Evolutionary conservation across 2,113 vertebrate species (phyloP), one percentile per base, ranked within the genome.

Genomic region (Pangasianodon hypophthalmus): DNA sequence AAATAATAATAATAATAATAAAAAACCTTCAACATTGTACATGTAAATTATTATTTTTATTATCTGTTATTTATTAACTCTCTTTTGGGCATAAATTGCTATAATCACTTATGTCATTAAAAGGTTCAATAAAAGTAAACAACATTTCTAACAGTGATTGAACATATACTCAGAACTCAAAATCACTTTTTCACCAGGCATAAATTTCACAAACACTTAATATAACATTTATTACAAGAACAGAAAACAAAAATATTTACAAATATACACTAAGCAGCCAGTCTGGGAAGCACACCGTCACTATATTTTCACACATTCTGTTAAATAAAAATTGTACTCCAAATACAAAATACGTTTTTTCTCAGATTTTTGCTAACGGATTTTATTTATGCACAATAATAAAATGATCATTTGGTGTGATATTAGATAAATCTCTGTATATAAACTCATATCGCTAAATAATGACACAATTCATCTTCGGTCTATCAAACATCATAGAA

Each of bases 211-310:
- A 50, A 7, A 80, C 75, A 79, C 37, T 8, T 73, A 9, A 77
- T 24, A 48, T 46, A 77, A 26, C 26, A 29, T 80, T 80, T 80
- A 80, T 54, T 54, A 32, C 29, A 82, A 54, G 50, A 29, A 79
- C 10, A 87, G 21, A 48, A 50, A 58, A 52, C 6, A 56, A 79
- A 56, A 41, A 60, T 46, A 87, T 87, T 60, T 87, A 87, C 86
- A 87, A 46, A 77, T 60, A 79, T 60, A 46, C 41, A 44, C 9
- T 41, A 11, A 71, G 32, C 67, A 87, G 48, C 11, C 50, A 56
- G 19, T 75, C 32, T 44, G 50, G 67, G 73, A 48, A 5, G 10
- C 48, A 48, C 14, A 29, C 24, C 0, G 8, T n/a, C 4, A 50
- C 6, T 16, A 56, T 37, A 71, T 4, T 29, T 19, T 32, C n/a